Evolutionary conservation across 2,797 vertebrate species (phyloP), one percentile per base, ranked within the genome.

Genomic region (Pseudocheirus occidentalis): DNA sequence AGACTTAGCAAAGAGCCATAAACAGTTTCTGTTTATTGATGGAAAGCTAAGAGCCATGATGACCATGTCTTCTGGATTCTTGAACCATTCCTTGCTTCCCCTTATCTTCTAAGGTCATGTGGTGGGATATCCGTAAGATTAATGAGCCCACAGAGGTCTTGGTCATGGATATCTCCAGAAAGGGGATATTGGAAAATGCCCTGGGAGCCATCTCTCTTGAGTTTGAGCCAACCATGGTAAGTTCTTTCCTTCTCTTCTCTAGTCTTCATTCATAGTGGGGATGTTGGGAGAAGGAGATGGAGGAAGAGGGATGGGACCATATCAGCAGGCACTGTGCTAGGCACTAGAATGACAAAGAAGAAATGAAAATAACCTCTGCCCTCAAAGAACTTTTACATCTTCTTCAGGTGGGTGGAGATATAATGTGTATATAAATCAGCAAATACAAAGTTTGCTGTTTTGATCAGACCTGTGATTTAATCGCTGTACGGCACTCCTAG

Each of bases 71-170:
- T 50, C 40, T 87, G 4, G 13, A 81, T 46, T 46, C 21, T 9
- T 81, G 40, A 81, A 81, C 18, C 21, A 27, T 87, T 27, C 1
- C 29, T 52, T 34, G 46, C 89, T 90, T 9, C 55, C 92, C 46
- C 27, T 90, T 1, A 1, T 0, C 92, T 1, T 2, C 0, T 87
- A 96, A 99, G 99, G 99, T 99, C 53, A 99, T 99, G 96, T 99
- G 99, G 99, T 99, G 99, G 99, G 99, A 99, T 93, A 98, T 99
- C 93, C 99, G 99, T 11, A 99, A 99, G 97, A 93, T 99, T 50
- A 99, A 98, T 0, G 99, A 99, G 96, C 99, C 99, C 92, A 99
- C 99, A 0, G 99, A 99, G 90, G 98, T 95, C 0, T 97, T 99
- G 95, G 58, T 99, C 93, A 97, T 99, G 98, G 99, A 99, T 97